These are phyloP conservation scores for Sturnira hondurensis DNA, from an alignment of 2,113 vertebrate genomes.

Conservation along the genomic window DNA sequence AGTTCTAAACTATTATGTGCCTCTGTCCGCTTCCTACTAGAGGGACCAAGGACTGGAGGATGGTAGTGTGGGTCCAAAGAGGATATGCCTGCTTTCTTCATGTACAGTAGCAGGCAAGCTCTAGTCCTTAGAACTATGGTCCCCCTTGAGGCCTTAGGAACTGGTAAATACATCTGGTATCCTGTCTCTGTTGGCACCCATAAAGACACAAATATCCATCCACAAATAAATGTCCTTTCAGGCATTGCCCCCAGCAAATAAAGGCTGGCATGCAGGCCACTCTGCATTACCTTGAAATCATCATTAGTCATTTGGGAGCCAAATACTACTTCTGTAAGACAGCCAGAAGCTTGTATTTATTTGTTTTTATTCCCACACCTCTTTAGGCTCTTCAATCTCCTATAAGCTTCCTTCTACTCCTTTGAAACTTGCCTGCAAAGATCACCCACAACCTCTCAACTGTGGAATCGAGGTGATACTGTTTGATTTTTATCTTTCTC, in stretches of 20 bases:
- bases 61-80: not conserved
- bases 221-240: not conserved
- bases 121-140: not conserved
- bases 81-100: not conserved
- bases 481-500: not conserved
- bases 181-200: not conserved
- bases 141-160: not conserved
- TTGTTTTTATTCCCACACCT: not conserved
- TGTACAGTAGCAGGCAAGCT: not conserved
- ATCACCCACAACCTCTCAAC: not conserved
- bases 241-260: not conserved
- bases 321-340: not conserved
- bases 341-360: not conserved
- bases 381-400: not conserved
- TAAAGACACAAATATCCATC: not conserved
- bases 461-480: not conserved
- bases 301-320: not conserved
- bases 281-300: not conserved
- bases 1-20: not conserved
- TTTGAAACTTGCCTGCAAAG: slow-evolving; percentile 16
- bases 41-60: not conserved
- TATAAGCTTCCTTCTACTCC: not conserved
- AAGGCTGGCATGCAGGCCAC: not conserved
- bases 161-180: not conserved
- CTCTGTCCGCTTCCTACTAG: not conserved